Conservation (phyloP, 2,113 vertebrate species). For the Natator depressus region DNA sequence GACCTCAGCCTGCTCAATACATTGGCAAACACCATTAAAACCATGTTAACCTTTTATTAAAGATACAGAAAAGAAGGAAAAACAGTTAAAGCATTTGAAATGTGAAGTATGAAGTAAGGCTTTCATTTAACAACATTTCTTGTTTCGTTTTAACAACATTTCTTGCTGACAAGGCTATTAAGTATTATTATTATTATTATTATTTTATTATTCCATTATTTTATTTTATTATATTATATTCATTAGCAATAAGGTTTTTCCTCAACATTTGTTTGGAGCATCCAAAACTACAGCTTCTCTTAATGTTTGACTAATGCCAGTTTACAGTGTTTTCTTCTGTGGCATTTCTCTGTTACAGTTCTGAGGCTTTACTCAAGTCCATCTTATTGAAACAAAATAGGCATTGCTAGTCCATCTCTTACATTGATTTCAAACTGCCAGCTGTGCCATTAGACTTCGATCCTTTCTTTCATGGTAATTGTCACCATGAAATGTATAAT, state of each 20-base stretch:
- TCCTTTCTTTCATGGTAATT: slow-evolving; percentile 64
- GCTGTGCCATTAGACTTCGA: slow-evolving; percentile 62
- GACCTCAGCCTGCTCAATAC: neutral
- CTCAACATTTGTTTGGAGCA: slow-evolving; percentile 13
- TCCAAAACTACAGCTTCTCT: slow-evolving; percentile 1
- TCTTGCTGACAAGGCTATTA: neutral
- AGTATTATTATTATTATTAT: neutral
- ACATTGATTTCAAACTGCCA: slow-evolving; percentile 69
- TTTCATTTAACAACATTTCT: neutral
- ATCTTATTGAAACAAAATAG: slow-evolving; percentile 57
- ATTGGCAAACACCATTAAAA: neutral
- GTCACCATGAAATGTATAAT: slow-evolving; percentile 60
- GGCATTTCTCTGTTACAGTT: slow-evolving; percentile 50
- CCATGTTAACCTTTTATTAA: neutral
- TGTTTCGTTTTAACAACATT: neutral
- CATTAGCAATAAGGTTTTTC: slow-evolving; percentile 8
- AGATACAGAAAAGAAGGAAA: neutral
- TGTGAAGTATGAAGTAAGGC: neutral
- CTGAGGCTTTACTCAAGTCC: slow-evolving; percentile 49
- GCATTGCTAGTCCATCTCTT: slow-evolving; percentile 58
- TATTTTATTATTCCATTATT: neutral
- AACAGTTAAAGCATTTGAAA: neutral
- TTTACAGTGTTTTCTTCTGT: slow-evolving; percentile 28
- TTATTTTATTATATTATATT: neutral
- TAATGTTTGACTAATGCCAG: slow-evolving; percentile 10